Conservation (phyloP, 2,888 invertebrate species). For the Lithosia quadra region DNA sequence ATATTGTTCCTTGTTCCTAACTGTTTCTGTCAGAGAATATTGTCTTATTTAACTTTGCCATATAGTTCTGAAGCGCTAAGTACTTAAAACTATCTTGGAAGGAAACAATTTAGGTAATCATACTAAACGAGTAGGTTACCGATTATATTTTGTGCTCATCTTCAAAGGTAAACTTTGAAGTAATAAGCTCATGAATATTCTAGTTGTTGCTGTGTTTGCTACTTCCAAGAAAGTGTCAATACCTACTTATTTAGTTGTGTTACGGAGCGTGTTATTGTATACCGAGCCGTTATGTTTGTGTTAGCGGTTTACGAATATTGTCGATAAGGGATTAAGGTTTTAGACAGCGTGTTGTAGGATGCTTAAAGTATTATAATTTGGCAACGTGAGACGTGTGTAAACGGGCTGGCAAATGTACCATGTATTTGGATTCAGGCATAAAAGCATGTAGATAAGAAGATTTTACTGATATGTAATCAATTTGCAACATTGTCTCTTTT, state of each 20-base stretch:
- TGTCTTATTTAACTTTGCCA: slow-evolving; percentile 23
- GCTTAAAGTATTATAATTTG: neutral
- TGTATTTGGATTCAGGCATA: neutral
- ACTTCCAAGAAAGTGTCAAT: slow-evolving; percentile 15
- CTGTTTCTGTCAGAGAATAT: slow-evolving; percentile 12
- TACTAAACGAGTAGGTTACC: slow-evolving; percentile 21
- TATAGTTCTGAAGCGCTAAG: slow-evolving; percentile 25
- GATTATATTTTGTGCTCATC: slow-evolving; percentile 13
- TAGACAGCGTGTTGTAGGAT: neutral
- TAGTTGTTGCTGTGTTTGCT: neutral
- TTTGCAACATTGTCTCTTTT: neutral
- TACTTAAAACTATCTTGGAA: slow-evolving; percentile 20
- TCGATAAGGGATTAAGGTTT: slow-evolving; percentile 17
- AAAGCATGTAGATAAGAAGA: neutral
- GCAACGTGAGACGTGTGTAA: neutral
- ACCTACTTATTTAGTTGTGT: slow-evolving; percentile 3
- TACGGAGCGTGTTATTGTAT: neutral
- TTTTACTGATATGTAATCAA: neutral
- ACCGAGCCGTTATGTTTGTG: neutral
- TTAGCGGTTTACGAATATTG: slow-evolving; percentile 20
- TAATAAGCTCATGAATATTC: slow-evolving; percentile 14
- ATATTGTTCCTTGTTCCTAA: slow-evolving; percentile 9
- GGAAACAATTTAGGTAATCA: slow-evolving; percentile 34
- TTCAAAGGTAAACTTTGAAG: slow-evolving; percentile 7
- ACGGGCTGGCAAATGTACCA: neutral